Conservation (phyloP, 2,113 vertebrate genomes). For the Dasyurus viverrinus region DNA sequence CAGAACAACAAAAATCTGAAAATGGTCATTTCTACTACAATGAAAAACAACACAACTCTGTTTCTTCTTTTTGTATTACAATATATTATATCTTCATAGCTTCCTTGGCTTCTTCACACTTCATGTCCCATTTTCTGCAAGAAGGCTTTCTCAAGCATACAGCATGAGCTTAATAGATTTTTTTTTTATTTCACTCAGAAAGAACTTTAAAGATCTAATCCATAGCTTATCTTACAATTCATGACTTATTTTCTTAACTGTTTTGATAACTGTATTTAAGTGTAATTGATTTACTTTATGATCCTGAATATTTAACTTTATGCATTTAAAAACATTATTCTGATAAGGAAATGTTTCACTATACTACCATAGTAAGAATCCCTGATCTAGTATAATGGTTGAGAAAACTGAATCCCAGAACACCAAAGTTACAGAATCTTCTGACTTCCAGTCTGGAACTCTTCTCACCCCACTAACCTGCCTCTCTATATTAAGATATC, state of each 20-base stretch:
- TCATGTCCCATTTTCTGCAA: not conserved
- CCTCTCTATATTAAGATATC: not conserved
- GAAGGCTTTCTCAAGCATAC: not conserved
- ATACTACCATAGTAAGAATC: not conserved
- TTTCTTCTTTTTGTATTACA: not conserved
- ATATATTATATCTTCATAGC: not conserved
- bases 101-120: not conserved
- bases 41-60: not conserved
- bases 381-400: not conserved
- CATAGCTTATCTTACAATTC: not conserved
- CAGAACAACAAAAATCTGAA: not conserved
- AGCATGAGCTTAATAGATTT: not conserved
- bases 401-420: not conserved
- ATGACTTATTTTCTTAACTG: not conserved
- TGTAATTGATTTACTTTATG: not conserved
- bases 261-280: not conserved
- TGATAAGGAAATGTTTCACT: not conserved
- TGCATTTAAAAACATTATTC: not conserved
- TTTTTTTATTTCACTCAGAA: not conserved
- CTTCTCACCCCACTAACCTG: not conserved
- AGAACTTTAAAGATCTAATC: not conserved
- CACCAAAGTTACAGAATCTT: not conserved
- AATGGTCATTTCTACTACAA: not conserved
- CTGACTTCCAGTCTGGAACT: not conserved
- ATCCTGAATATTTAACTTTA: not conserved